These are phyloP conservation scores for Polypterus senegalus DNA, from an alignment of 2,113 vertebrate species.

Conservation along the genomic window DNA sequence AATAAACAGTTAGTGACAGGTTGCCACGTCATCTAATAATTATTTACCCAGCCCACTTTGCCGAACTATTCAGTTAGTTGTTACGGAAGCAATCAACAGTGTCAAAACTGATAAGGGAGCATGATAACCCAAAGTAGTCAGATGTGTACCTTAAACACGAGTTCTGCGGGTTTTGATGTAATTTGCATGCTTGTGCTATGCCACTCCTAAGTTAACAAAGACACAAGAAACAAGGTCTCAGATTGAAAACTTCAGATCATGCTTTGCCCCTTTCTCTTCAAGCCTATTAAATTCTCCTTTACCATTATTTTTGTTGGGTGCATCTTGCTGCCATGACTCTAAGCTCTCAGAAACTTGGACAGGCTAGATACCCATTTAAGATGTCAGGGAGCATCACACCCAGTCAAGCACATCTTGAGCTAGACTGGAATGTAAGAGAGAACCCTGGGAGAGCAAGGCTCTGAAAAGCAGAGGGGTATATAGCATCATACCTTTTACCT, in stretches of 20 bases:
- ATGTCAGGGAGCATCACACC: slow-evolving; percentile 31
- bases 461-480: slow-evolving; percentile 8
- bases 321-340: slow-evolving; percentile 11
- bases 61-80: no score
- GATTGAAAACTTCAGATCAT: slow-evolving; percentile 34
- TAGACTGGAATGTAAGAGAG: slow-evolving; percentile 26
- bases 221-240: slow-evolving; percentile 30
- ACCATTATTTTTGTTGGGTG: slow-evolving; percentile 31
- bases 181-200: no score
- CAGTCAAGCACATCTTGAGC: slow-evolving; percentile 31
- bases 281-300: slow-evolving; percentile 11
- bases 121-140: no score
- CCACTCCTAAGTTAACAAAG: no score
- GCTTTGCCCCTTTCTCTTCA: slow-evolving; percentile 17
- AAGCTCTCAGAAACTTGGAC: slow-evolving; percentile 19
- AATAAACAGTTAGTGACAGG: no score
- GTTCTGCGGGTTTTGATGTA: no score
- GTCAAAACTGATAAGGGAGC: no score
- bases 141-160: no score
- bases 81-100: no score
- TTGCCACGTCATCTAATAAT: no score
- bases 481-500: slow-evolving; percentile 48
- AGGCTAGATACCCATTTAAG: slow-evolving; percentile 19
- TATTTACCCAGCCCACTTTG: no score
- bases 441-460: slow-evolving; percentile 25